Conservation (phyloP, 2,113 vertebrate genomes). For the Osmerus eperlanus region DNA sequence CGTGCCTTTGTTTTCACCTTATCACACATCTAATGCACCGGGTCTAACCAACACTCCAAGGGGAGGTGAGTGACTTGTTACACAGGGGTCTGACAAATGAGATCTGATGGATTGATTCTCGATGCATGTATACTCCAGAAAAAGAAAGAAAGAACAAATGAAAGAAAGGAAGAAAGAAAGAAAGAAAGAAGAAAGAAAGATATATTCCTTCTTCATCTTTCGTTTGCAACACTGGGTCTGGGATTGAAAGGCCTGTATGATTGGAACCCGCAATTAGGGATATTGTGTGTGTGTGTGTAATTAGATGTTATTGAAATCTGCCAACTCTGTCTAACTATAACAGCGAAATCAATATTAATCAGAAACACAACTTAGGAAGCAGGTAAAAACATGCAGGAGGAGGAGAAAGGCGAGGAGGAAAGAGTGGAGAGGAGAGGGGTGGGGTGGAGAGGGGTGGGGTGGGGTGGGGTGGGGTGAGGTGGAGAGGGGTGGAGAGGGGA, state of each 20-base stretch:
- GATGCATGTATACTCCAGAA: conserved; percentile 26
- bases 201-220: too few relatives aligned
- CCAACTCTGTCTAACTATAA: conserved; percentile 44
- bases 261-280: conserved; percentile 18
- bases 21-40: conserved; percentile 67
- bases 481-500: too few relatives aligned
- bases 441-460: not conserved
- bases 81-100: conserved; percentile 65
- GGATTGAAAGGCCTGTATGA: conserved; percentile 18
- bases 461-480: not conserved
- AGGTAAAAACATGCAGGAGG: conserved; percentile 13
- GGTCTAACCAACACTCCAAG: conserved; percentile 1
- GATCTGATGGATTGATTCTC: conserved; percentile 63
- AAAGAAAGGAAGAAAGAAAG: conserved; percentile 6
- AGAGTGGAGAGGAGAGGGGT: conserved; percentile 9
- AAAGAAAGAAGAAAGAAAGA: conserved; percentile 1
- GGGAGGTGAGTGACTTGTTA: conserved; percentile 47
- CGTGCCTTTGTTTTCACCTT: conserved; percentile 57
- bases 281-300: conserved; percentile 36
- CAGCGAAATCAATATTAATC: conserved; percentile 64
- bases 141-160: not conserved
- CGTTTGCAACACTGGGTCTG: conserved; percentile 39
- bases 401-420: conserved; percentile 26
- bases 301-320: conserved; percentile 64
- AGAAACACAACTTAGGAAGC: conserved; percentile 40